Percentiles rank a stretch among this genome's conserved stretches.
Evolutionary conservation across 2,888 invertebrate species (phyloP).

Genomic region (Pantelozetes paolii): DNA sequence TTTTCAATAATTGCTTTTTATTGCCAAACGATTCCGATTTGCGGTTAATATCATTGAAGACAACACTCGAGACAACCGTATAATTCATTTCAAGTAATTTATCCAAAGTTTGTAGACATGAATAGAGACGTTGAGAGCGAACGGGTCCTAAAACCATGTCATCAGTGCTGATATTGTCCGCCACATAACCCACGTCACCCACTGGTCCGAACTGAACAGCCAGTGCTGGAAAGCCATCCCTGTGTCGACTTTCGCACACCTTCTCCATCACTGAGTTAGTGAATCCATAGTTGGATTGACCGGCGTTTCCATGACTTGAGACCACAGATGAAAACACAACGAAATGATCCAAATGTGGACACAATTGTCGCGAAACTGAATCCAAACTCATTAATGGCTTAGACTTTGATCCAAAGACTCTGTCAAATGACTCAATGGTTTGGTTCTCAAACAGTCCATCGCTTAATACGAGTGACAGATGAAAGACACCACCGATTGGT

Average conservation of each 20-base stretch:
- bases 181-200: constrained; percentile 89
- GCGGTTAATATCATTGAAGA: constrained; percentile 16
- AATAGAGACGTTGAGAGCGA: constrained; percentile 86
- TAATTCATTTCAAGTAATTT: constrained; percentile 81
- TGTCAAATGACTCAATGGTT: constrained; percentile 70
- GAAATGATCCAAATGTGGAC: constrained; percentile 77
- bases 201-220: constrained; percentile 97
- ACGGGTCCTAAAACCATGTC: constrained; percentile 84
- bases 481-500: constrained; percentile 81
- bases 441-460: constrained; percentile 85
- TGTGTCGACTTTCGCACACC: constrained; percentile 77
- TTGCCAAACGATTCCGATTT: background rate
- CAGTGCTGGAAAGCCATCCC: constrained; percentile 71
- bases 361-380: constrained; percentile 82
- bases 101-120: constrained; percentile 84
- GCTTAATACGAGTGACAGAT: constrained; percentile 74
- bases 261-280: constrained; percentile 97
- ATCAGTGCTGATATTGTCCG: constrained; percentile 80
- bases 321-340: constrained; percentile 92
- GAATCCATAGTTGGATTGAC: constrained; percentile 76
- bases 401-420: constrained; percentile 83
- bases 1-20: too few relatives aligned
- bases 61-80: constrained; percentile 51
- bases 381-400: constrained; percentile 69
- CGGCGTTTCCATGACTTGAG: constrained; percentile 91